Evolutionary conservation across 2,797 vertebrate species (phyloP), one percentile per base, ranked within the genome.

Genomic region (Eulemur rubriventer): DNA sequence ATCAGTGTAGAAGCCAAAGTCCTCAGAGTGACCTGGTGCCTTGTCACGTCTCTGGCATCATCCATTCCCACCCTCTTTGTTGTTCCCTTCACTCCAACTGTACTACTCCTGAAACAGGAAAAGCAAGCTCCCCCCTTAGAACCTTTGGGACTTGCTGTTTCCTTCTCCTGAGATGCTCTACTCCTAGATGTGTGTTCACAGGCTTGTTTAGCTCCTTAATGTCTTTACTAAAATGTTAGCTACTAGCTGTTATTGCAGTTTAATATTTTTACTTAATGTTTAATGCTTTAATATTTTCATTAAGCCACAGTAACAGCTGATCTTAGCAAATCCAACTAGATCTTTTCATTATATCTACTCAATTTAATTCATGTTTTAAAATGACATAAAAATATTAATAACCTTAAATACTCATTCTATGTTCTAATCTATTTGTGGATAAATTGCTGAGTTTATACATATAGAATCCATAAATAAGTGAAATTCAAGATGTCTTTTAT

Each of bases 251-350:
- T 75, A 61, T 4, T 94, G 2, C 3, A 84, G 35, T 30, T 84
- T 82, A 80, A 43, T 16, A 75, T 50, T 81, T 94, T 92, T 73
- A 81, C 26, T 70, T 72, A 76, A 46, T 76, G 65, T 80, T 81
- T 81, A 67, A 38, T 70, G n/a, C 50, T 69, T 80, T 48, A 38
- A 63, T 67, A n/a, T 41, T 84, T 93, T 67, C 57, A 35, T 65
- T 70, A 35, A 57, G 70, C 1, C 35, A 5, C 2, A 92, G 17
- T 89, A 41, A 57, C 1, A 91, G 2, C 10, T 33, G 50, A 48
- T 75, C 4, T 65, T 90, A 67, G 1, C 12, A 91, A 82, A 84
- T 81, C 8, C 28, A 38, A 83, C 7, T 65, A 63, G 4, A 50
- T 38, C 4, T 79, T 85, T 35, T 92, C 18, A 95, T 10, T 69